phyloP scores from a whole-genome alignment of 2,113 vertebrate species.

The Theristicus caerulescens region DNA sequence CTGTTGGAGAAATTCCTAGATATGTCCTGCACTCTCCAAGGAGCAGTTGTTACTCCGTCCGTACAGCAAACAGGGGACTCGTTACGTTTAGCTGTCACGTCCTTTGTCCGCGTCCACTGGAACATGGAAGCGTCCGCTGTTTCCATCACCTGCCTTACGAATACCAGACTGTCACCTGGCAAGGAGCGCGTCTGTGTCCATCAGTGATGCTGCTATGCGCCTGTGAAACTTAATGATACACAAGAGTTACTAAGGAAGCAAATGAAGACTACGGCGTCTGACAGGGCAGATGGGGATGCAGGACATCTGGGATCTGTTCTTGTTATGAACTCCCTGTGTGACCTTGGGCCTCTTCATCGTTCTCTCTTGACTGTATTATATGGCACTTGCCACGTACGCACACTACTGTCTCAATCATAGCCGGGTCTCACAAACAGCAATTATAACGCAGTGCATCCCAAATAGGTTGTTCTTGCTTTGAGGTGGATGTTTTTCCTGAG shows the following conservation, averaged over 20 bases:
- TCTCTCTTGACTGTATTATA: rapidly evolving
- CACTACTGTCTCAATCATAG: rapidly evolving
- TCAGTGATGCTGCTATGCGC: neutral
- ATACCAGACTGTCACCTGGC: rapidly evolving
- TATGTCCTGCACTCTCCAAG: rapidly evolving
- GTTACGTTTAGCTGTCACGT: neutral
- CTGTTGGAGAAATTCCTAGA: neutral
- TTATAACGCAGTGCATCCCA: neutral
- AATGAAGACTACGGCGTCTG: neutral
- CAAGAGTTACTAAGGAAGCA: neutral
- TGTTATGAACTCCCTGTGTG: neutral
- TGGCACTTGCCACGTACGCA: neutral
- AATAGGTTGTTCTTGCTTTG: neutral
- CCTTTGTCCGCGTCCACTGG: neutral
- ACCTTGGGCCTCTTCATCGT: neutral
- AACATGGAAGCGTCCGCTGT: neutral
- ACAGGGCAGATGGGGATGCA: neutral
- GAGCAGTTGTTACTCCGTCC: neutral
- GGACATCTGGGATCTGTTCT: neutral
- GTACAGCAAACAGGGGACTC: neutral
- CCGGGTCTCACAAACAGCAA: neutral
- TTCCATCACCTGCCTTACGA: neutral
- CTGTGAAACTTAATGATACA: rapidly evolving
- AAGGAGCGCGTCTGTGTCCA: neutral
- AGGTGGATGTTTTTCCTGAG: neutral